Percentiles rank a stretch among this genome's conserved stretches.
These are phyloP conservation scores for Aurelia aurita DNA, from an alignment of 30 jellyfish, hydroid and myxozoan genomes.

Conservation along the genomic window DNA sequence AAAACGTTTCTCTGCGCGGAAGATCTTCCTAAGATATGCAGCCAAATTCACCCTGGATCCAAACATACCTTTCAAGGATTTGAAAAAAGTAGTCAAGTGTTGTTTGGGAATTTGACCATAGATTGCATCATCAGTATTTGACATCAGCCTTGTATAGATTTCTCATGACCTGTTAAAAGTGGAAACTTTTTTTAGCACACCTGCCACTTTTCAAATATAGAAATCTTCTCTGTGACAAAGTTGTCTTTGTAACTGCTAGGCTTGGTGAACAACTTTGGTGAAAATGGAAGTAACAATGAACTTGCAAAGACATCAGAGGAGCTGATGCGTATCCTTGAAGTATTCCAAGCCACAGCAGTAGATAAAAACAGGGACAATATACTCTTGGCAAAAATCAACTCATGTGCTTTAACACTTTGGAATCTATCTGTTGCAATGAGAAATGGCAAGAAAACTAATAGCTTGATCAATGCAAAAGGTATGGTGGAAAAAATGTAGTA, in stretches of 20 bases:
- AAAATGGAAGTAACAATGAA: neutral
- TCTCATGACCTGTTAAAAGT: too few relatives aligned
- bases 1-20: too few relatives aligned
- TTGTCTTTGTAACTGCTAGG: neutral
- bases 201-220: too few relatives aligned
- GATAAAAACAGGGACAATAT: constrained; percentile 35
- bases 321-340: constrained; percentile 27
- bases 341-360: neutral
- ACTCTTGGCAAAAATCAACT: constrained; percentile 55
- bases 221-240: neutral
- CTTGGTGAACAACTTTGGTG: constrained; percentile 14
- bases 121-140: too few relatives aligned
- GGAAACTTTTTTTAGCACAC: too few relatives aligned
- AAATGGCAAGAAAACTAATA: constrained; percentile 63
- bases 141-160: too few relatives aligned
- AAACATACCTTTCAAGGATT: too few relatives aligned
- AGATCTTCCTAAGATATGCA: too few relatives aligned
- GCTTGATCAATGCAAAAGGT: constrained; percentile 77
- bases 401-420: constrained; percentile 80
- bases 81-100: too few relatives aligned
- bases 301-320: constrained; percentile 21
- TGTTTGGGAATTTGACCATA: too few relatives aligned
- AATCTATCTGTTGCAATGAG: constrained; percentile 77
- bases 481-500: neutral
- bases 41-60: too few relatives aligned